phyloP scores from a whole-genome alignment of 2,797 vertebrate species.

The Melanotaenia parkinsoni region DNA sequence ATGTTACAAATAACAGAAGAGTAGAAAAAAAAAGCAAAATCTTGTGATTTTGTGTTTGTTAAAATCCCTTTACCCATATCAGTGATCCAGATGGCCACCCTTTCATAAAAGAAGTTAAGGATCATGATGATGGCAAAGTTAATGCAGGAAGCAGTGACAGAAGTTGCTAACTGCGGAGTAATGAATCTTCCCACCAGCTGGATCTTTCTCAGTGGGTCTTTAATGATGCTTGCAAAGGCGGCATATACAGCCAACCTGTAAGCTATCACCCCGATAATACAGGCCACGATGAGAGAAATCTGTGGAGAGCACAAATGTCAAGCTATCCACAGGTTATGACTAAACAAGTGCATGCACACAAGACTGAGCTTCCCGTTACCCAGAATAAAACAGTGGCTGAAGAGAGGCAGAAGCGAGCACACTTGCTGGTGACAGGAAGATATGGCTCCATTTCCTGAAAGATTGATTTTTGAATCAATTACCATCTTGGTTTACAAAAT shows the following conservation, averaged over 20 bases:
- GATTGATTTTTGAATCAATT: neutral
- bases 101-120: conserved; percentile 95
- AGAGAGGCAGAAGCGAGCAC: conserved; percentile 83
- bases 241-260: conserved; percentile 94
- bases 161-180: conserved; percentile 93
- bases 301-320: conserved; percentile 57
- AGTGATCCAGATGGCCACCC: conserved; percentile 95
- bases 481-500: neutral
- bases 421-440: conserved; percentile 78
- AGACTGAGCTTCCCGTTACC: conserved; percentile 65
- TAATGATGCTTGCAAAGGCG: conserved; percentile 92
- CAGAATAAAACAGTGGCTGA: conserved; percentile 83
- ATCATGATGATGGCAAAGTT: conserved; percentile 98
- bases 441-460: conserved; percentile 86
- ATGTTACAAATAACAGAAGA: neutral
- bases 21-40: neutral
- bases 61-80: conserved; percentile 88
- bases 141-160: conserved; percentile 94
- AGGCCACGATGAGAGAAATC: conserved; percentile 91
- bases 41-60: neutral
- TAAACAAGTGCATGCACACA: neutral
- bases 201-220: conserved; percentile 84
- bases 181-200: conserved; percentile 87
- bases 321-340: neutral
- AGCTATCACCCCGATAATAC: conserved; percentile 93